Evolutionary conservation across 2,888 invertebrate genomes (phyloP).

Genomic region (Homarus gammarus): DNA sequence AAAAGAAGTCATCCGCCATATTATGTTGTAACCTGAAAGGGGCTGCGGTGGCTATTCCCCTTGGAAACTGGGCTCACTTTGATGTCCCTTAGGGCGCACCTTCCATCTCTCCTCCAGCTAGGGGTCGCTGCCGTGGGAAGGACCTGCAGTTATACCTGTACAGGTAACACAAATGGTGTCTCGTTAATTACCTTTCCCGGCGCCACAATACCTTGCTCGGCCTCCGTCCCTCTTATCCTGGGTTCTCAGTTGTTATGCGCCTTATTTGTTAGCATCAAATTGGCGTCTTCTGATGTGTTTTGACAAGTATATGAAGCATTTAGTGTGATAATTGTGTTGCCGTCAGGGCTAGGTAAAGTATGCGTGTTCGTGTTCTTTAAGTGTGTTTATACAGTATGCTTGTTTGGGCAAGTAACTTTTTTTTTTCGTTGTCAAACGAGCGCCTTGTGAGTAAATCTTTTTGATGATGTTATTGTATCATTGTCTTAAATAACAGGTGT

Average conservation of each 20-base stretch:
- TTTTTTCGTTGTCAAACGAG: no score
- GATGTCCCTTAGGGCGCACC: background rate
- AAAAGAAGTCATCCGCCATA: background rate
- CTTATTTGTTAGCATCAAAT: background rate
- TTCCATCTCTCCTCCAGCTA: background rate
- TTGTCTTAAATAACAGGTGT: no score
- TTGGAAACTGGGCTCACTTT: background rate
- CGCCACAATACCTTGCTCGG: background rate
- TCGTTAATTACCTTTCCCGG: background rate
- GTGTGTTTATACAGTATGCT: no score
- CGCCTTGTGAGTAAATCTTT: no score
- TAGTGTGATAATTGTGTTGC: no score
- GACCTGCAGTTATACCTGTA: background rate
- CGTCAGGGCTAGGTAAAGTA: no score
- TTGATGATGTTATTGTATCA: no score
- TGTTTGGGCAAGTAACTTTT: background rate
- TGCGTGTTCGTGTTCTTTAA: no score
- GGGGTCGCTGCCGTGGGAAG: background rate
- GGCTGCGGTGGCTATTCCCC: background rate
- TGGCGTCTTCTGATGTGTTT: background rate
- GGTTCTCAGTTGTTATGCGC: background rate
- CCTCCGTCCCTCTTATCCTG: background rate
- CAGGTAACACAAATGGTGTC: slow-evolving; percentile 1
- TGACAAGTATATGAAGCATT: no score
- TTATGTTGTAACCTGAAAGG: background rate